phyloP scores from a whole-genome alignment of 2,797 vertebrate species.

The Hippoglossus hippoglossus region DNA sequence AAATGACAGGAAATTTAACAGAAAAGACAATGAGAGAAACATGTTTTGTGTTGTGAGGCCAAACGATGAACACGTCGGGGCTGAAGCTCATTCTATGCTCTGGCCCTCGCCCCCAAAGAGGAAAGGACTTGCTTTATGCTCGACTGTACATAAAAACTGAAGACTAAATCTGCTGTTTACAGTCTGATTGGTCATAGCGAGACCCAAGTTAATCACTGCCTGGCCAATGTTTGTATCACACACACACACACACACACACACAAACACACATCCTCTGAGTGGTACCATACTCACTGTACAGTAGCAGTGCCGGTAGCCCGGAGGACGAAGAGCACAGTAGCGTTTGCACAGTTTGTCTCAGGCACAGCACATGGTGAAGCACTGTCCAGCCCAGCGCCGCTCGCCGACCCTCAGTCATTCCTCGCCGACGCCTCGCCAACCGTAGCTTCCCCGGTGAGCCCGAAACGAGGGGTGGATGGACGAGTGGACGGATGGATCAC shows the following conservation, averaged over 20 bases:
- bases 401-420: conserved; percentile 43
- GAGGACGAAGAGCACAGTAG: conserved; percentile 74
- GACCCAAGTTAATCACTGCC: conserved; percentile 75
- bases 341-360: conserved; percentile 84
- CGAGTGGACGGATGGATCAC: conserved; percentile 32
- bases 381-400: conserved; percentile 53
- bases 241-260: conserved; percentile 18
- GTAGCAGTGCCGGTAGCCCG: conserved; percentile 35
- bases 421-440: conserved; percentile 50
- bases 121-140: conserved; percentile 31
- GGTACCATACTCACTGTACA: conserved; percentile 28
- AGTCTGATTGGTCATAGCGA: conserved; percentile 59
- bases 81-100: conserved; percentile 40
- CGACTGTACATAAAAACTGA: conserved; percentile 63
- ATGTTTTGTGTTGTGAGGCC: conserved; percentile 40
- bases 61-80: conserved; percentile 38
- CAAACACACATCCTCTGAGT: conserved; percentile 45
- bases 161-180: conserved; percentile 73
- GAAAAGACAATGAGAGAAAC: conserved; percentile 28
- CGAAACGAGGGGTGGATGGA: conserved; percentile 10
- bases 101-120: conserved; percentile 7
- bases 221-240: conserved; percentile 64
- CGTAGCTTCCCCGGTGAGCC: conserved; percentile 70
- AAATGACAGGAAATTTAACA: conserved; percentile 37
- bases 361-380: conserved; percentile 74